phyloP scores from a whole-genome alignment of 2,888 invertebrate species.

The Cheilosia vulpina region DNA sequence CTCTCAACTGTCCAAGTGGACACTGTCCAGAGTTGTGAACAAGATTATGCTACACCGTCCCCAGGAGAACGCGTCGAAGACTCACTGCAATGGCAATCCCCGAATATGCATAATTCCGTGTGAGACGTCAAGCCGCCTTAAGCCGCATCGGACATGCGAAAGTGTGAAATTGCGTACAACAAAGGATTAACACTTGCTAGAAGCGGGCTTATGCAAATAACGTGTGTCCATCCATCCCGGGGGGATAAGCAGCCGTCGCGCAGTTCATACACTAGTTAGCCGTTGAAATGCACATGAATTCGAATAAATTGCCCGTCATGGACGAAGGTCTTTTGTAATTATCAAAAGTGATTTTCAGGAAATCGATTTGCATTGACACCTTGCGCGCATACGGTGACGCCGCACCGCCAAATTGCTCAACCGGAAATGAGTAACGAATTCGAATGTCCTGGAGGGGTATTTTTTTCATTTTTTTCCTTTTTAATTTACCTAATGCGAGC shows the following conservation, averaged over 20 bases:
- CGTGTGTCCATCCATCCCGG: constrained; percentile 28
- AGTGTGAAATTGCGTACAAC: constrained; percentile 66
- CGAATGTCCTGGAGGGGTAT: not conserved
- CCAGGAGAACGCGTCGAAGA: constrained; percentile 34
- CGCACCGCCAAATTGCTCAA: constrained; percentile 34
- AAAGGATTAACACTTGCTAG: constrained; percentile 66
- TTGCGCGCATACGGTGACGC: constrained; percentile 21
- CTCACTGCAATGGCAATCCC: not conserved
- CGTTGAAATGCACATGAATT: constrained; percentile 44
- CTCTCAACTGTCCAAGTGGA: not conserved
- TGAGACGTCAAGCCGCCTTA: constrained; percentile 27
- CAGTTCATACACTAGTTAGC: constrained; percentile 1
- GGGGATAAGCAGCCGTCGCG: constrained; percentile 39
- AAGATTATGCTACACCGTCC: constrained; percentile 37
- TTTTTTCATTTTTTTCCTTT: constrained; percentile 24
- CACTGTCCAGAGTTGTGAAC: constrained; percentile 21
- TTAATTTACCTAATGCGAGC: constrained; percentile 71
- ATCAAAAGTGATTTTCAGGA: constrained; percentile 66
- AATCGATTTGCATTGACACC: constrained; percentile 57
- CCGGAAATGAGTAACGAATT: constrained; percentile 48
- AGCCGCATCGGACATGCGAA: constrained; percentile 63
- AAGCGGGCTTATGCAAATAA: constrained; percentile 52
- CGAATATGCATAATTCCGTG: constrained; percentile 45
- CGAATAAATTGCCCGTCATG: constrained; percentile 11
- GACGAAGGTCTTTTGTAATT: constrained; percentile 67